phyloP scores from a whole-genome alignment of 2,113 vertebrate genomes.

The Cyprichromis sp. region DNA sequence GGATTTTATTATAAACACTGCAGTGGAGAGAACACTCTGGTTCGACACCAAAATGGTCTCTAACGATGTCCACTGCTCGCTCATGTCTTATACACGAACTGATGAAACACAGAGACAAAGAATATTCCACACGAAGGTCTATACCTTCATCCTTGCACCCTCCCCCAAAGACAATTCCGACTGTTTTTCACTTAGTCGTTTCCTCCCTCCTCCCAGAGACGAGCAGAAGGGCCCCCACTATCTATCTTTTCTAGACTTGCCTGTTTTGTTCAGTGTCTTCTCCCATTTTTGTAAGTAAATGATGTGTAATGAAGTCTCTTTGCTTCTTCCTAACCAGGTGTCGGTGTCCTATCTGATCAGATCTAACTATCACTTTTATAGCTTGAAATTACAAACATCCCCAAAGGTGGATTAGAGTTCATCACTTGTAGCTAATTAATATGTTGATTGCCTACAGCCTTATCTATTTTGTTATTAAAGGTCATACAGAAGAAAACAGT shows the following conservation, averaged over 20 bases:
- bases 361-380: background rate
- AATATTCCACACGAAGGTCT: background rate
- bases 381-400: background rate
- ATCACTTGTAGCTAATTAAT: background rate
- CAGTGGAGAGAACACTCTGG: background rate
- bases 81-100: background rate
- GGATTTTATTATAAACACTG: background rate
- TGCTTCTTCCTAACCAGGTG: background rate
- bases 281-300: background rate
- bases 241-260: background rate
- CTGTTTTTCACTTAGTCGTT: background rate
- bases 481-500: background rate
- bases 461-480: background rate
- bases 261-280: background rate
- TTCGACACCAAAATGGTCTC: background rate
- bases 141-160: background rate
- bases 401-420: background rate
- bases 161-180: accelerated
- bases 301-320: background rate
- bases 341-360: background rate
- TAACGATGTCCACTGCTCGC: accelerated
- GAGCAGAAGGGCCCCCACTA: background rate
- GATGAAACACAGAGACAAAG: background rate
- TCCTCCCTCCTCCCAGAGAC: background rate
- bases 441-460: background rate